Evolutionary conservation across 1,140 invertebrate genomes (phyloP).

Genomic region (Brachionus rotundiformis): DNA sequence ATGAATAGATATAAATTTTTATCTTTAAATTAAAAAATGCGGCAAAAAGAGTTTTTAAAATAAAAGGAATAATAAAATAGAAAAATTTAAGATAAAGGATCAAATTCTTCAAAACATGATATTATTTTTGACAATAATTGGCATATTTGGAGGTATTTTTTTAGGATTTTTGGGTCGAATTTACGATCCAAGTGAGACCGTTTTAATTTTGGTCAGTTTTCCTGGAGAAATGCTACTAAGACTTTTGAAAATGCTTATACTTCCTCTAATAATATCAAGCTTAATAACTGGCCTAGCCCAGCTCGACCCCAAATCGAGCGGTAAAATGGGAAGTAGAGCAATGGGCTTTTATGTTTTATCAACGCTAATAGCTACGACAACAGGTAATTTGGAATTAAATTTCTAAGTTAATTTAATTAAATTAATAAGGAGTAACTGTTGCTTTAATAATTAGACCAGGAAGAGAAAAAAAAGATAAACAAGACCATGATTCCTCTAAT

Average conservation of each 20-base stretch:
- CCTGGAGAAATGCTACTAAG: slow-evolving; percentile 67
- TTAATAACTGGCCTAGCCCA: slow-evolving; percentile 62
- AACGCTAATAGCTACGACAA: slow-evolving; percentile 63
- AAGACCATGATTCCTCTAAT: too few relatives aligned
- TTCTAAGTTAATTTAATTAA: not conserved
- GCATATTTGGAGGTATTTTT: slow-evolving; percentile 59
- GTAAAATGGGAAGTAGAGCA: slow-evolving; percentile 64
- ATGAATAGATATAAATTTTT: too few relatives aligned
- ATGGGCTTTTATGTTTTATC: slow-evolving; percentile 66
- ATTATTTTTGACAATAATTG: slow-evolving; percentile 60
- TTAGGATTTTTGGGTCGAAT: slow-evolving; percentile 58
- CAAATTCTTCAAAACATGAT: slow-evolving; percentile 43
- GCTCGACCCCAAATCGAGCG: slow-evolving; percentile 61
- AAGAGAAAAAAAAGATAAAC: slow-evolving; percentile 1
- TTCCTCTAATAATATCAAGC: slow-evolving; percentile 66
- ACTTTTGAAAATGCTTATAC: slow-evolving; percentile 66
- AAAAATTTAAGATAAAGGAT: not conserved
- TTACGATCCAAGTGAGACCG: slow-evolving; percentile 18
- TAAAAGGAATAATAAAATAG: not conserved
- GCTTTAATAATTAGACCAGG: slow-evolving; percentile 41
- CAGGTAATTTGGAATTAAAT: not conserved
- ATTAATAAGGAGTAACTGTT: slow-evolving; percentile 3
- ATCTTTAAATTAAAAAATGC: not conserved
- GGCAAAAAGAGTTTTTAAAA: not conserved
- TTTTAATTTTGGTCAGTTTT: slow-evolving; percentile 56